Base-by-base conservation (phyloP, 2,113 vertebrate genomes). In the Chauna torquata region DNA sequence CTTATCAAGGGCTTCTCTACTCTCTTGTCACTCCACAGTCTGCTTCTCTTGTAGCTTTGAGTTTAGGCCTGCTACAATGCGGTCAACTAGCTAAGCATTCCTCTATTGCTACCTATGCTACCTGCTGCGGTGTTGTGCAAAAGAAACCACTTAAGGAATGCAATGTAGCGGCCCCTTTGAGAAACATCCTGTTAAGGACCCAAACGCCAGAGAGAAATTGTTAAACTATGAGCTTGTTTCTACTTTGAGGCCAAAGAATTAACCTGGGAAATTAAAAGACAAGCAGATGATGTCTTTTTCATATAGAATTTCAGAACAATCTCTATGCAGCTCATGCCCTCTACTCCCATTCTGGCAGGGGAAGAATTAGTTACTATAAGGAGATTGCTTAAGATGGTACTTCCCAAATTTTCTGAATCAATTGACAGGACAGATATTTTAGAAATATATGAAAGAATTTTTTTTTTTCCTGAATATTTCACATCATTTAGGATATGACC, bases 331-430 rank as follows among this genome's bases (percentile, higher is more conserved):
- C 68, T 52, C 5, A 1, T 40, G 27, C 22, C 45, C 34, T 24
- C 32, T 50, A 50, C 45, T 62, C 55, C 3, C 17, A 23, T 79
- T 86, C 54, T 61, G 52, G 40, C 4, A 1, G 30, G 34, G 40
- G 68, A 85, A 79, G 36, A 93, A 62, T 42, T 75, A 85, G 86
- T 87, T 75, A 90, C 50, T 20, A 3, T 50, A 62, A 79, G 23
- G 49, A 88, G 45, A 81, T 16, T 55, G 32, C 30, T 71, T 77
- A 30, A 9, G 38, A 82, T 64, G 82, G 62, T 76, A 45, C 52
- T 86, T 81, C 19, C 30, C 64, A 77, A 40, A 44, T 65, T 88
- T 82, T 82, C 52, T 77, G 22, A 72, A 94, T 82, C 44, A 82
- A 83, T 38, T 55, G 44, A 59, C 30, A 78, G 40, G 44, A 59